A percentile compares a stretch with the other conserved stretches of the same genome.
Evolutionary conservation across 2,113 vertebrate genomes (phyloP).

Genomic region (Prochilodus magdalenae): DNA sequence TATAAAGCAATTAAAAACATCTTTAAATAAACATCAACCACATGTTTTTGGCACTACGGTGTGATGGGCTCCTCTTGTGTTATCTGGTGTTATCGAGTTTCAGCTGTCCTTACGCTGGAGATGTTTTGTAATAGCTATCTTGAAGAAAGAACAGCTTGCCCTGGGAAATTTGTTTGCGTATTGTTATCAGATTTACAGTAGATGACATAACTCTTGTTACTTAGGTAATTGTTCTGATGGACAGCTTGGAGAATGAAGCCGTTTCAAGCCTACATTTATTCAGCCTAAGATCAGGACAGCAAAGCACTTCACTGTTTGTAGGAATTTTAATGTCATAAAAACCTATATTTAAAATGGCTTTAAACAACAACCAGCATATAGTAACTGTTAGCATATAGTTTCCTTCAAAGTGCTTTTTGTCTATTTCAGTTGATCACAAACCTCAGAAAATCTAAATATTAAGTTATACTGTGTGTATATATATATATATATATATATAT

Average conservation of each 20-base stretch:
- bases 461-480: no score
- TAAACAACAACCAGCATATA: no score
- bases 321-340: no score
- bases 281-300: neutral
- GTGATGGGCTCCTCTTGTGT: neutral
- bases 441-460: no score
- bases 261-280: neutral
- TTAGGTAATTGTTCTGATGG: neutral
- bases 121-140: conserved; percentile 8
- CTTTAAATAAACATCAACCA: conserved; percentile 16
- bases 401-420: no score
- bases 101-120: neutral
- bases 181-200: conserved; percentile 6
- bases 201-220: neutral
- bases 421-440: no score
- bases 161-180: neutral
- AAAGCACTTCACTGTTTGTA: no score
- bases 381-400: no score
- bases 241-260: neutral
- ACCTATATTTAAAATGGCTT: no score
- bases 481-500: no score
- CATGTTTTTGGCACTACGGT: conserved; percentile 23
- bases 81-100: conserved; percentile 21
- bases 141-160: conserved; percentile 9
- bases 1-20: conserved; percentile 13